Conservation (phyloP, 2,113 vertebrate species). For the Tricholaema leucomelas region DNA sequence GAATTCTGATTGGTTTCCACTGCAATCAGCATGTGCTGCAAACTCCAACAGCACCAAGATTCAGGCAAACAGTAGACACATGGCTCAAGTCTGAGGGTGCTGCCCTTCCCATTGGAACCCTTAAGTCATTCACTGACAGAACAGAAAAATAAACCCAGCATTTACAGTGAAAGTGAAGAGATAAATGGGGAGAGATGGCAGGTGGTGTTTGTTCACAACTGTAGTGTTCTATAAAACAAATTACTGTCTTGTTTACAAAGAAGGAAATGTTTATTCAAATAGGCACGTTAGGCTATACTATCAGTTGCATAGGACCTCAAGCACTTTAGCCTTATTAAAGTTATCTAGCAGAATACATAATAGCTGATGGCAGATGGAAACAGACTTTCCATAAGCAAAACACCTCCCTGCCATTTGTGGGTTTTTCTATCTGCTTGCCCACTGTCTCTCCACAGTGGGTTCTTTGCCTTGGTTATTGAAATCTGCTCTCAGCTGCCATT, state of each 20-base stretch:
- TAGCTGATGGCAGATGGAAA: not conserved
- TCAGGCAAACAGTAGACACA: not conserved
- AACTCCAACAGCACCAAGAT: not conserved
- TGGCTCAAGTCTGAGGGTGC: not conserved
- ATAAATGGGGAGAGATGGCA: not conserved
- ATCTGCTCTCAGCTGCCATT: not conserved
- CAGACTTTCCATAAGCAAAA: not conserved
- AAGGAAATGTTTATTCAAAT: not conserved
- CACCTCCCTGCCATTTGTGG: not conserved
- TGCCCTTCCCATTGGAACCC: not conserved
- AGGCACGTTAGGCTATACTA: not conserved
- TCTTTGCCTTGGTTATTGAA: not conserved
- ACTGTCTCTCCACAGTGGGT: not conserved
- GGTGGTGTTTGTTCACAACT: not conserved
- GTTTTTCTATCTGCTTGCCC: not conserved
- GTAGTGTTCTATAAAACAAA: not conserved
- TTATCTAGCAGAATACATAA: not conserved
- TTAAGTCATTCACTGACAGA: not conserved
- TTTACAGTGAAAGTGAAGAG: not conserved
- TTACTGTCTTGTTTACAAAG: not conserved
- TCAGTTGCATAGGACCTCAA: not conserved
- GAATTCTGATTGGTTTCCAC: not conserved
- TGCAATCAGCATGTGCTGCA: accelerated
- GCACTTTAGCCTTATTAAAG: not conserved
- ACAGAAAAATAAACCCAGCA: not conserved